A percentile compares a stretch with the other conserved stretches of the same genome.
These are phyloP conservation scores for Sebastes hubbsi DNA, from an alignment of 2,797 vertebrate genomes.

Conservation along the genomic window DNA sequence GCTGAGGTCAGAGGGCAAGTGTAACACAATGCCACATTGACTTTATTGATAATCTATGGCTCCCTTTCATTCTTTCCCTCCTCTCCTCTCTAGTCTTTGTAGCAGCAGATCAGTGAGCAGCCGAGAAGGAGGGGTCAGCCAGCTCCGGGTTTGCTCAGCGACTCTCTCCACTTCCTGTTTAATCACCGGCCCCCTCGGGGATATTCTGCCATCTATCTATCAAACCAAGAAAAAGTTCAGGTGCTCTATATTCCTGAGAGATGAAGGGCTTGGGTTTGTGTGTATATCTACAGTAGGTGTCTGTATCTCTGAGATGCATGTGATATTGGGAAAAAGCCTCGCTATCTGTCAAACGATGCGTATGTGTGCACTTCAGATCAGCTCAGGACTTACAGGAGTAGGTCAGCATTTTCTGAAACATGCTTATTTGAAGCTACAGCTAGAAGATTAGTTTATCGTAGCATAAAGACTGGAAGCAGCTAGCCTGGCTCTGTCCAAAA, in stretches of 20 bases:
- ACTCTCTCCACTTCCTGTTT: slow-evolving; percentile 75
- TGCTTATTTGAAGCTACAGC: not conserved
- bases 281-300: slow-evolving; percentile 2
- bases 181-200: slow-evolving; percentile 71
- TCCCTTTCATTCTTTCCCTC: slow-evolving; percentile 66
- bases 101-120: slow-evolving; percentile 70
- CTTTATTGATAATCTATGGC: slow-evolving; percentile 77
- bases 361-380: not conserved
- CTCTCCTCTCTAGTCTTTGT: slow-evolving; percentile 57
- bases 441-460: not conserved
- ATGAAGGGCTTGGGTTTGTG: slow-evolving; percentile 54
- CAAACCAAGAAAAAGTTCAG: slow-evolving; percentile 70
- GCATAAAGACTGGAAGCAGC: not conserved
- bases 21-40: slow-evolving; percentile 76
- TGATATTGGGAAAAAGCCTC: not conserved
- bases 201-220: slow-evolving; percentile 71
- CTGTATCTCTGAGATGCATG: not conserved
- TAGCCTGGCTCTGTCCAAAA: not conserved
- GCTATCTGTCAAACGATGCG: not conserved
- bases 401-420: not conserved
- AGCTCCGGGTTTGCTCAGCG: slow-evolving; percentile 48
- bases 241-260: slow-evolving; percentile 63
- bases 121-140: slow-evolving; percentile 57
- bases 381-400: not conserved
- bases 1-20: slow-evolving; percentile 76